phyloP scores from a whole-genome alignment of 2,113 vertebrate species.

The Oxyruncus cristatus region DNA sequence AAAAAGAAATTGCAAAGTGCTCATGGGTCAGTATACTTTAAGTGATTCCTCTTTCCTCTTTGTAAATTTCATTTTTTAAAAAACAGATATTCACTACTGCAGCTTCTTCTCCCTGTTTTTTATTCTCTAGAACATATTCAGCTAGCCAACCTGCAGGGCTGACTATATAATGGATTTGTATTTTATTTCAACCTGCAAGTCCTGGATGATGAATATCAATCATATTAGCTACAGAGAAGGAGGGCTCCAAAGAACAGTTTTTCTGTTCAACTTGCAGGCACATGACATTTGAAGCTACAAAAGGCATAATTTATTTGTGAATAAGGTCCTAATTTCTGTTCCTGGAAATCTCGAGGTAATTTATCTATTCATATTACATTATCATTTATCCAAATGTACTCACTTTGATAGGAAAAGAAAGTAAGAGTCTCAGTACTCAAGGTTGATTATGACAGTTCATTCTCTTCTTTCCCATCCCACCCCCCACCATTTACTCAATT shows the following conservation, averaged over 20 bases:
- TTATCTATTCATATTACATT: background rate
- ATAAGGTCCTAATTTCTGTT: conserved; percentile 11
- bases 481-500: background rate
- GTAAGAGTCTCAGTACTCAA: background rate
- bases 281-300: background rate
- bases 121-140: background rate
- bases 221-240: background rate
- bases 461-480: background rate
- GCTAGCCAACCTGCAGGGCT: background rate
- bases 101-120: background rate
- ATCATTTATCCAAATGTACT: background rate
- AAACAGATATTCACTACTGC: background rate
- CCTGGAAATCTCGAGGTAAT: background rate
- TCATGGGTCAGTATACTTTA: background rate
- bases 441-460: background rate
- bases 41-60: background rate
- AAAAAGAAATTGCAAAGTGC: background rate
- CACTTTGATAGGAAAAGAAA: background rate
- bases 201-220: background rate
- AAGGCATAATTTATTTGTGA: conserved; percentile 44
- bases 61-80: background rate
- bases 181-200: background rate
- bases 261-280: conserved; percentile 5
- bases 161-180: background rate
- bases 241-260: background rate